Percentiles rank a stretch among this genome's conserved stretches.
Conservation (phyloP, 2,888 invertebrate genomes). For the Bedellia somnulentella region DNA sequence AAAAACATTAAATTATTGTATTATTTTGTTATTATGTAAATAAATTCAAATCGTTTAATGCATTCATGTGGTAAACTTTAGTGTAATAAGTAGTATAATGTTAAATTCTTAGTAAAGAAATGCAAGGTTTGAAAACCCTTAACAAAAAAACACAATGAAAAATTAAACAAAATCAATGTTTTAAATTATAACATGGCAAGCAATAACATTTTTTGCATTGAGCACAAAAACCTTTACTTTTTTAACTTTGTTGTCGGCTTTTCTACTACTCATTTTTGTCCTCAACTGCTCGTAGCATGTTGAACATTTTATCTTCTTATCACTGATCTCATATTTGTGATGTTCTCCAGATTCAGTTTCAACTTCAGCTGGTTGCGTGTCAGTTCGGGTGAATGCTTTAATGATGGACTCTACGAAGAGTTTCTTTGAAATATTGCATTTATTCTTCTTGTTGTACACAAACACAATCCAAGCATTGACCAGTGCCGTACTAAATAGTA, state of each 20-base stretch:
- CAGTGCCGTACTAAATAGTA: slow-evolving; percentile 13
- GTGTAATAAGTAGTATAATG: no score
- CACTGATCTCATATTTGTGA: background rate
- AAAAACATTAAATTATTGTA: no score
- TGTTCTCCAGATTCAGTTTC: background rate
- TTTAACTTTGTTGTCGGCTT: background rate
- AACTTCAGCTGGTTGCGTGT: background rate
- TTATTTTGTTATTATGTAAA: no score
- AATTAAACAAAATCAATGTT: background rate
- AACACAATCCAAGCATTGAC: slow-evolving; percentile 17
- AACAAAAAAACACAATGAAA: no score
- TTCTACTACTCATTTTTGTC: background rate
- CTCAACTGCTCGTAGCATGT: background rate
- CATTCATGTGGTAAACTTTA: no score
- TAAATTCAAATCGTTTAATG: no score
- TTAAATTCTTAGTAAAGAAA: no score
- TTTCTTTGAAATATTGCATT: background rate
- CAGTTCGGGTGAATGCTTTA: background rate
- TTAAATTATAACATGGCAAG: background rate
- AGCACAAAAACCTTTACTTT: background rate
- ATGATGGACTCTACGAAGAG: background rate
- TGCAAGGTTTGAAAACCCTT: no score
- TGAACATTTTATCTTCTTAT: background rate
- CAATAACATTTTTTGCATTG: background rate
- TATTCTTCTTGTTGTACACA: slow-evolving; percentile 8